These are phyloP conservation scores for Drosophila truncata DNA, from an alignment of 1,140 invertebrate genomes.

Conservation along the genomic window DNA sequence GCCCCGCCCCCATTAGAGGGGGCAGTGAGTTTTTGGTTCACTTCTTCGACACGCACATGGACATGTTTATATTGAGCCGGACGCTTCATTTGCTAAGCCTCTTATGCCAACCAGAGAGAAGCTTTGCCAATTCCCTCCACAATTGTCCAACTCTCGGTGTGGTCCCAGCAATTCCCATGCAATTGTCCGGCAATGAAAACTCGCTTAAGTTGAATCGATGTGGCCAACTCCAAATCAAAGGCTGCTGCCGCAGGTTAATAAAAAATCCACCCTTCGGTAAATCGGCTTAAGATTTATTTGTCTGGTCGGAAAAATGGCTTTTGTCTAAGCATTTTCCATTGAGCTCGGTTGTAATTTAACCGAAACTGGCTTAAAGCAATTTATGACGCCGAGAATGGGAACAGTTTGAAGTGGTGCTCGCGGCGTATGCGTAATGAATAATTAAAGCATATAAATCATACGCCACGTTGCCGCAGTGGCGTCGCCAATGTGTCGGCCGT, in stretches of 20 bases:
- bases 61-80: conserved; percentile 36
- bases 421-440: conserved; percentile 70
- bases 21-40: conserved; percentile 8
- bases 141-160: conserved; percentile 20
- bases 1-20: neutral
- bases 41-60: conserved; percentile 8
- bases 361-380: conserved; percentile 50
- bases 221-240: conserved; percentile 9
- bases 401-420: conserved; percentile 6
- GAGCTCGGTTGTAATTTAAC: conserved; percentile 31
- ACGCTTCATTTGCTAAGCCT: conserved; percentile 50
- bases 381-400: conserved; percentile 22
- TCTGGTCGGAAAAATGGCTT: conserved; percentile 37
- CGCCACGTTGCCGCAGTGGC: conserved; percentile 59
- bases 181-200: conserved; percentile 46
- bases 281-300: conserved; percentile 53
- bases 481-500: conserved; percentile 56
- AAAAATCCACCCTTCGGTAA: conserved; percentile 15
- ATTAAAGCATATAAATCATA: conserved; percentile 80
- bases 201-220: conserved; percentile 14
- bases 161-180: conserved; percentile 12
- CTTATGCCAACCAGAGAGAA: conserved; percentile 20
- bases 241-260: conserved; percentile 10
- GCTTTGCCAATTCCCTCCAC: conserved; percentile 16
- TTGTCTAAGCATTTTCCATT: conserved; percentile 34